Percentiles rank a stretch among this genome's conserved stretches.
phyloP scores from a whole-genome alignment of 2,113 vertebrate species.

The Calonectris borealis region DNA sequence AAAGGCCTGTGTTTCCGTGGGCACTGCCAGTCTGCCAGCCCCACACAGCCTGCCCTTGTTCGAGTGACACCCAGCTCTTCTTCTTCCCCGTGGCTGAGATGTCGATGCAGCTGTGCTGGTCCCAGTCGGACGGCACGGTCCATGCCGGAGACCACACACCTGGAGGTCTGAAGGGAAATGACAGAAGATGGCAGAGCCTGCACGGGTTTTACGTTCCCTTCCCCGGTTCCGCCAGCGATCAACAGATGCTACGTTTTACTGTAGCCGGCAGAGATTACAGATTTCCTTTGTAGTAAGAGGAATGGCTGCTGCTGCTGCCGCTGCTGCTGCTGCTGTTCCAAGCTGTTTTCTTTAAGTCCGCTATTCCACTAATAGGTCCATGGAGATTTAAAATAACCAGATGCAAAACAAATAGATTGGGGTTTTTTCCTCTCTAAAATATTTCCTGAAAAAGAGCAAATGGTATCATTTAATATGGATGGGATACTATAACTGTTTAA shows the following conservation, averaged over 20 bases:
- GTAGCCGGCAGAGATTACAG: conserved; percentile 49
- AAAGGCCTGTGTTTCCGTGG: background rate
- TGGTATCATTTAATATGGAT: background rate
- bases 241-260: conserved; percentile 71
- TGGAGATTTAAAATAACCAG: background rate
- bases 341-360: conserved; percentile 33
- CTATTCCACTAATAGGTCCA: background rate
- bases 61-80: background rate
- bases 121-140: background rate
- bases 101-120: conserved; percentile 48
- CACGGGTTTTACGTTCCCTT: conserved; percentile 2
- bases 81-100: conserved; percentile 17
- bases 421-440: background rate
- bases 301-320: conserved; percentile 45
- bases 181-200: background rate
- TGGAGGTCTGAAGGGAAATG: conserved; percentile 23
- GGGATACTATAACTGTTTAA: background rate
- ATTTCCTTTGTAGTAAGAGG: conserved; percentile 67
- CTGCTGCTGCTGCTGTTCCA: background rate
- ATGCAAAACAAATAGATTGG: background rate
- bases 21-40: background rate
- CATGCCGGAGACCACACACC: background rate
- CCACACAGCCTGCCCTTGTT: conserved; percentile 47
- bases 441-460: conserved; percentile 15
- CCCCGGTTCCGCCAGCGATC: conserved; percentile 23